Percentiles rank a stretch among this genome's conserved stretches.
Evolutionary conservation across 1,140 invertebrate genomes (phyloP).

Genomic region (Eumaeus atala): DNA sequence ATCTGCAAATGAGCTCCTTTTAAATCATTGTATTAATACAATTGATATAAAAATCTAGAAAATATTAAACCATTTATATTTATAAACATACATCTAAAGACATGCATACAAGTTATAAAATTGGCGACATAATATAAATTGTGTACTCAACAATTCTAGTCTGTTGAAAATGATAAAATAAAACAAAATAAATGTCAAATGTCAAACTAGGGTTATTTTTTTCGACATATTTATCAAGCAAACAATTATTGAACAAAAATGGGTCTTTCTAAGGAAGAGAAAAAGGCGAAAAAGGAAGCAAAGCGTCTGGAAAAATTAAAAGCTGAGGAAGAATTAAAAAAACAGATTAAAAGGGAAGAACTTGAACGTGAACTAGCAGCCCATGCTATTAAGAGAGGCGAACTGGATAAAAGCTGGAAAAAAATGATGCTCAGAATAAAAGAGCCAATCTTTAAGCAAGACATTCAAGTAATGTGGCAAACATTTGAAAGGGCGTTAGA

Average conservation of each 20-base stretch:
- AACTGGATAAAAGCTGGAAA: constrained; percentile 50
- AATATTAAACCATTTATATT: no score
- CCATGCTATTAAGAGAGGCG: constrained; percentile 37
- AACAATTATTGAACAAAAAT: constrained; percentile 29
- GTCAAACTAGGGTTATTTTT: background rate
- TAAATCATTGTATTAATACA: no score
- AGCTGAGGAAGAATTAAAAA: constrained; percentile 40
- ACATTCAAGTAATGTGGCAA: constrained; percentile 62
- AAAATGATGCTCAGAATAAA: constrained; percentile 60
- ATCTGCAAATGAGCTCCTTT: no score
- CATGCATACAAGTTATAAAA: no score
- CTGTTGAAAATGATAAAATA: constrained; percentile 2
- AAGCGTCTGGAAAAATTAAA: constrained; percentile 48
- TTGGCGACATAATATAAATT: no score
- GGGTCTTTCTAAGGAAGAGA: constrained; percentile 51
- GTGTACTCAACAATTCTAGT: no score
- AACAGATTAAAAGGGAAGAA: constrained; percentile 42
- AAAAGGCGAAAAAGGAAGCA: constrained; percentile 54
- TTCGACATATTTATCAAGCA: background rate
- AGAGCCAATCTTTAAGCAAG: constrained; percentile 55
- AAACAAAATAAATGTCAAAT: background rate
- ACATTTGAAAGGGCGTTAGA: constrained; percentile 55
- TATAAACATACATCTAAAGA: no score
- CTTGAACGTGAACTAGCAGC: constrained; percentile 50
- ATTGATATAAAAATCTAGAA: no score